Base-by-base conservation (phyloP, 2,888 invertebrate genomes). In the Phaedon cochleariae region DNA sequence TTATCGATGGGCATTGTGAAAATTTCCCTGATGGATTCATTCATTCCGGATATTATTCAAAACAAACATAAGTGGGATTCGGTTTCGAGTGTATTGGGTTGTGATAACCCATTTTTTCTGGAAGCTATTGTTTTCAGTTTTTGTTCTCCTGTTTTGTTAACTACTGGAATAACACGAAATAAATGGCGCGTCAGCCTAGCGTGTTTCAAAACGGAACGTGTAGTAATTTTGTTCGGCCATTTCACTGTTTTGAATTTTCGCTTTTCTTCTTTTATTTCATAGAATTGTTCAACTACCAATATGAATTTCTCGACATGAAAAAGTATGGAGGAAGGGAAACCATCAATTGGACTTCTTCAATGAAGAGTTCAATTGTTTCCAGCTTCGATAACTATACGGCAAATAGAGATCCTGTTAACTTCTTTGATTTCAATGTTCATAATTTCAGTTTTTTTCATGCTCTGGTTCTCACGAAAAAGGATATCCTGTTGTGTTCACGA, bases 21-120 rank as follows among this genome's bases (percentile, higher is more conserved):
- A 55, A 55, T 41, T 41, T 22, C 26, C 7, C 41, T 20, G 21
- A 41, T 55, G 15, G 55, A 20, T 15, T 41, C 22, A 55, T 55
- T 41, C 37, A 55, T 55, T 55, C 41, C 41, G 41, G 41, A 41
- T 41, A 55, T 59, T 20, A 29, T 34, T 34, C 21, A 49, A 59
- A 59, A 59, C 31, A 49, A 59, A 49, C 34, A 59, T 21, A 46
- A 59, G 59, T 59, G 59, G 31, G 18, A 59, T 46, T 59, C 48
- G 48, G 29, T 34, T 49, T 59, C 48, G 20, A 59, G 21, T 18
- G 18, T 29, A 49, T 59, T 41, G 41, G 5, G 41, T 55, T 55
- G 22, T 55, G 41, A 18, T 41, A 21, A 52, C 55, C 20, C 21
- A 41, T 41, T 37, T 55, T 31, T 37, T 22, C 22, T 21, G 20